Base-by-base conservation (phyloP, 2,888 invertebrate species). In the Dynastes hyllus region DNA sequence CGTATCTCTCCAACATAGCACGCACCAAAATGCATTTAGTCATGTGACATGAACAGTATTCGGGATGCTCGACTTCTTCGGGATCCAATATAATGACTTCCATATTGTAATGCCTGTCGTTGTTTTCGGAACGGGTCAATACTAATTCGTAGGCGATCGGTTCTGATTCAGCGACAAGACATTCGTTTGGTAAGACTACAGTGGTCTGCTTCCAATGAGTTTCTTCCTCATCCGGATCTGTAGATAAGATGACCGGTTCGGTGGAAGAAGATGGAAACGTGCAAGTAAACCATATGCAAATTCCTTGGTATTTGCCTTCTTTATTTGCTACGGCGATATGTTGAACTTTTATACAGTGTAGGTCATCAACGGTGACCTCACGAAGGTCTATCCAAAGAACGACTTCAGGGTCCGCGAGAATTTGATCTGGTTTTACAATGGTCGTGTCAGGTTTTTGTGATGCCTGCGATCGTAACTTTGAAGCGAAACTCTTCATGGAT, bases 281-380 rank as follows among this genome's bases (percentile, higher is more conserved):
- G 82, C 95, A 94, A 11, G 93, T 92, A 87, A 96, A 97, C 96
- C 96, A 96, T 69, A 96, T 88, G 86, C 95, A 95, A 73, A 96
- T 88, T 8, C 95, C 95, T 89, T 95, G 93, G 86, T 93, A 94
- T 79, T 89, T 89, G 0, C 94, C 95, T 50, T 89, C 85, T 86
- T 91, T 92, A 65, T 88, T 90, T 37, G 91, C 90, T 77, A 92
- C 92, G 89, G 87, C 90, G 81, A 95, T 92, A 87, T 94, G 92
- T 81, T 93, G 91, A 76, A 92, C 90, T 65, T 89, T 90, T 80
- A 94, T 92, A 27, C 88, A 86, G 82, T 93, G 88, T 32, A 96
- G 87, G 77, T 95, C 94, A 58, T 91, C 89, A 5, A 88, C 63
- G 37, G 90, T 91, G 8, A 93, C 90, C 80, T 93, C 92, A 80